Evolutionary conservation across 2,888 invertebrate genomes (phyloP), one percentile per base, ranked within the genome.

Genomic region (Timema cristinae): DNA sequence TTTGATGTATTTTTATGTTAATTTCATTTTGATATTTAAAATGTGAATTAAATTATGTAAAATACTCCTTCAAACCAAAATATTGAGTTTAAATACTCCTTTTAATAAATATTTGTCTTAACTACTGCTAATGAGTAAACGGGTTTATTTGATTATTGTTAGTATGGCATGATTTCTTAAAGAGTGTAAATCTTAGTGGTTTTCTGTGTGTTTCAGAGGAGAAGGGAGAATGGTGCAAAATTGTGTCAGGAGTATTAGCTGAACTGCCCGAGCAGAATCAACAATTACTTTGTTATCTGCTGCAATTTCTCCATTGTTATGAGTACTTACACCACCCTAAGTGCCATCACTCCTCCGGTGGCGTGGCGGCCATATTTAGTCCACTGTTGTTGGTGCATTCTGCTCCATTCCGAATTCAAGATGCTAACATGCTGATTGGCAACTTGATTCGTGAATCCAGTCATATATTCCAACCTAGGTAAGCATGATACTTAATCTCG

Each of bases 291-390:
- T 82, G 82, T 70, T 83, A 81, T 76, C 78, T 84, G 52, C 77
- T 80, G 50, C 78, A 79, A 15, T 82, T 85, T 77, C 79, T 85
- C 63, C 81, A 81, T 32, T 77, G 80, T 63, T 83, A 84, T 0
- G 69, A 72, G 82, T 67, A 69, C 49, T 56, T 52, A 0, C 66
- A 54, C 66, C 67, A 52, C 15, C 47, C 67, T 8, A 69, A 69
- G 56, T 72, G 72, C 54, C 72, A 54, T 49, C 72, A 71, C 16
- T 54, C 75, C 51, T 67, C 74, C 13, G 72, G 73, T 2, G 77
- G 75, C 61, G 67, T 69, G 15, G 75, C 77, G 1, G 66, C 75
- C n/a, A 77, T 76, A 47, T 77, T 78, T 67, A 72, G 74, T 7
- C 76, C 76, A 1, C 73, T 78, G 67, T 67, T 77, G 56, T 71